Base-by-base conservation (phyloP, 2,888 invertebrate genomes). In the Drosophila greeni region DNA sequence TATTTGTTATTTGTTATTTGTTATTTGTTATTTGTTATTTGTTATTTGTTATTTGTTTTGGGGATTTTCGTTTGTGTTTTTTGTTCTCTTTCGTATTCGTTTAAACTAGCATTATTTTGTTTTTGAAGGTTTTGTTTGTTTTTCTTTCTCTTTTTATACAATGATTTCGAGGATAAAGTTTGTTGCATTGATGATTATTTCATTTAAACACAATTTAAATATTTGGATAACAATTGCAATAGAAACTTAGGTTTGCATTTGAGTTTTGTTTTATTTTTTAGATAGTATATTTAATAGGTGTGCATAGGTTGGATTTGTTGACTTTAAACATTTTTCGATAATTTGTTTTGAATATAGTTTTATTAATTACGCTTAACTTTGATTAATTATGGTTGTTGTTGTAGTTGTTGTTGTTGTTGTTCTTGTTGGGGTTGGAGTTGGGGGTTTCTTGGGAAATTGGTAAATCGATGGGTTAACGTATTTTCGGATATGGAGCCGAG, bases 401-500 rank as follows among this genome's bases (percentile, higher is more conserved):
- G 37, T 20, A 20, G 20, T 45, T 16, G 34, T 64, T 29, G 33
- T 54, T 49, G 52, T 76, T 65, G 68, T 71, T 61, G 65, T 43
- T 37, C 65, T 34, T 40, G 55, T 69, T 62, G 51, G 54, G 49
- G 58, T 55, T 36, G 53, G 49, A 20, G 51, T 54, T 52, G 54
- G 42, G 37, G 48, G 12, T 39, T 47, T 34, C 51, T 51, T 37
- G 68, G 53, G 37, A 51, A 26, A 49, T 62, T 68, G 70, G 36
- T 48, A 52, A 56, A 53, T 47, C 70, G 66, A 66, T 70, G 66
- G 60, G 74, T 85, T 87, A 87, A 76, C 87, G 87, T 82, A 87
- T 85, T 86, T 88, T 88, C 61, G 87, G 88, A 80, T 87, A 87
- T 70, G 87, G 87, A 74, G 87, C 88, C 80, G 87, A 86, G 80